These are phyloP conservation scores for Gadus chalcogrammus DNA, from an alignment of 2,113 vertebrate species.

Conservation along the genomic window DNA sequence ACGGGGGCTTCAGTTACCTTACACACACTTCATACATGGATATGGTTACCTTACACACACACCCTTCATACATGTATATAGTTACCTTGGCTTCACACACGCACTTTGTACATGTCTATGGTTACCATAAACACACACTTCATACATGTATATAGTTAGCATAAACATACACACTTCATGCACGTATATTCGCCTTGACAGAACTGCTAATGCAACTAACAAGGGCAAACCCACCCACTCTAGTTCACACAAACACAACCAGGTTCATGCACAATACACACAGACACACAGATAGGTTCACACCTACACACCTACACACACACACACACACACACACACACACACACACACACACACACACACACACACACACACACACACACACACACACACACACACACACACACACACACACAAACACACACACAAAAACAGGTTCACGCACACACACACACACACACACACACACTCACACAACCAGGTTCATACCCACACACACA, in stretches of 20 bases:
- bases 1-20: conserved; percentile 16
- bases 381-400: too few relatives aligned
- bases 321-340: conserved; percentile 5
- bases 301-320: not conserved
- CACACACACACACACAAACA: too few relatives aligned
- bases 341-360: not conserved
- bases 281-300: conserved; percentile 6
- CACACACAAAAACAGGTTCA: too few relatives aligned
- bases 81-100: not conserved
- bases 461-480: conserved; percentile 6
- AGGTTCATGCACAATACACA: not conserved
- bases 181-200: not conserved
- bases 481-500: not conserved
- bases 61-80: conserved; percentile 2
- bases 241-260: not conserved
- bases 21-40: not conserved
- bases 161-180: conserved; percentile 4
- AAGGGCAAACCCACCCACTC: not conserved
- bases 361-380: not conserved
- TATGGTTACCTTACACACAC: not conserved
- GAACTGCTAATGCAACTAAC: not conserved
- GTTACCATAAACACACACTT: not conserved
- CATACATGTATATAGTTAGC: not conserved
- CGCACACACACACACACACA: not conserved
- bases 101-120: not conserved